Evolutionary conservation across 1,140 invertebrate species (phyloP).

Genomic region (Calephelis virginiensis): DNA sequence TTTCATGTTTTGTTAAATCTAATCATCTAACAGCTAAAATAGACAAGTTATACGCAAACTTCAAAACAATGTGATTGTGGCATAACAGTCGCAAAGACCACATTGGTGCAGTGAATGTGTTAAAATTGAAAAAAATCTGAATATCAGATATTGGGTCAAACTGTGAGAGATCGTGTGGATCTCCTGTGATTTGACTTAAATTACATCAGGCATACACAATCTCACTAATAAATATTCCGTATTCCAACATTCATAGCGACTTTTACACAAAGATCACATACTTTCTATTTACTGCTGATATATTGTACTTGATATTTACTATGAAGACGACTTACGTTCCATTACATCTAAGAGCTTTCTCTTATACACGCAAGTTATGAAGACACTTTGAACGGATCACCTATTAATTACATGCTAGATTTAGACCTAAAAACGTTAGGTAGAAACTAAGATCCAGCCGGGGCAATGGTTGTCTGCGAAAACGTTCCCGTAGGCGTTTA

Average conservation of each 20-base stretch:
- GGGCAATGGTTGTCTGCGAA: no score
- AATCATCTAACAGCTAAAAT: neutral
- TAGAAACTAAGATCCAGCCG: no score
- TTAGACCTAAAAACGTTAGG: no score
- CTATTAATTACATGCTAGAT: no score
- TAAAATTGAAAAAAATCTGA: conserved; percentile 4
- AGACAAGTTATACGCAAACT: conserved; percentile 4
- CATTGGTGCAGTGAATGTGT: neutral
- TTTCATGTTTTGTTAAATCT: neutral
- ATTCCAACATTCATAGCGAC: conserved; percentile 3
- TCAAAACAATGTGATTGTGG: neutral
- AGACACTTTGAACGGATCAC: no score
- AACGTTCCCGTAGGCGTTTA: no score
- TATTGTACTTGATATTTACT: conserved; percentile 4
- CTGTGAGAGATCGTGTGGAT: neutral
- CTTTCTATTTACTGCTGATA: neutral
- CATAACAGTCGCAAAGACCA: neutral
- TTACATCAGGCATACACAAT: conserved; percentile 4
- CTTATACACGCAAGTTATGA: no score
- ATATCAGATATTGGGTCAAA: neutral
- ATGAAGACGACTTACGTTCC: neutral
- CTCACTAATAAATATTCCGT: conserved; percentile 11
- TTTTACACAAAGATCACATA: conserved; percentile 3
- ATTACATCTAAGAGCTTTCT: no score
- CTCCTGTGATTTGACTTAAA: neutral